Percentiles rank a stretch among this genome's conserved stretches.
These are phyloP conservation scores for Phoeniculus purpureus DNA, from an alignment of 2,797 vertebrate genomes.

Conservation along the genomic window DNA sequence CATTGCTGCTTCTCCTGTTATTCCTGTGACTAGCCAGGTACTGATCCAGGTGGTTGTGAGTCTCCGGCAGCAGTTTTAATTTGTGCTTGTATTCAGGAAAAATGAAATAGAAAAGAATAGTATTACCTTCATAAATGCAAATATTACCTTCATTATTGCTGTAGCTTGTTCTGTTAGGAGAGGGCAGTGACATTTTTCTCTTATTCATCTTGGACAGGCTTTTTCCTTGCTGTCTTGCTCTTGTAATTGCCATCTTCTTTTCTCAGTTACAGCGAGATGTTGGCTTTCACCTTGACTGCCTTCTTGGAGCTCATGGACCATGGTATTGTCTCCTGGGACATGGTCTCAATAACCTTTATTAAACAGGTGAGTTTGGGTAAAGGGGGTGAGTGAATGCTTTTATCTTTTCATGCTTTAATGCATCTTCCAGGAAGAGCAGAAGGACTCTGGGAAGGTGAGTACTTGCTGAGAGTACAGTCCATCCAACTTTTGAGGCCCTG, in stretches of 20 bases:
- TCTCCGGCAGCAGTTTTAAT: slow-evolving; percentile 24
- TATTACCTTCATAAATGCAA: background rate
- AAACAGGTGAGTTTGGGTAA: slow-evolving; percentile 87
- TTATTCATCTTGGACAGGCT: background rate
- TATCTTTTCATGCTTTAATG: background rate
- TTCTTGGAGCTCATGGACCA: slow-evolving; percentile 99
- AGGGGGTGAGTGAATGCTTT: background rate
- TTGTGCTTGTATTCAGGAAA: background rate
- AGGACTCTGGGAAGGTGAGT: background rate
- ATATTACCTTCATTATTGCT: background rate
- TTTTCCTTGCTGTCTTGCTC: background rate
- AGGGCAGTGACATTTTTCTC: background rate
- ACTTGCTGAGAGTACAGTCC: background rate
- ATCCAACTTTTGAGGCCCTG: background rate
- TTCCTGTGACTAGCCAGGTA: background rate
- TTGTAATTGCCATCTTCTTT: background rate
- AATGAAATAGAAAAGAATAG: background rate
- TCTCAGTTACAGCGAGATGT: slow-evolving; percentile 95
- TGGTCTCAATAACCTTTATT: slow-evolving; percentile 95
- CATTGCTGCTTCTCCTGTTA: background rate
- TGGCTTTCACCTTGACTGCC: slow-evolving; percentile 98
- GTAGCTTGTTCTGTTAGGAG: background rate
- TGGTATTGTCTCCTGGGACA: slow-evolving; percentile 97
- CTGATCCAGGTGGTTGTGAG: background rate
- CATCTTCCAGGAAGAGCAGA: background rate